Percentiles rank a stretch among this genome's conserved stretches.
phyloP scores from a whole-genome alignment of 2,113 vertebrate genomes.

The Orthonyx spaldingii region DNA sequence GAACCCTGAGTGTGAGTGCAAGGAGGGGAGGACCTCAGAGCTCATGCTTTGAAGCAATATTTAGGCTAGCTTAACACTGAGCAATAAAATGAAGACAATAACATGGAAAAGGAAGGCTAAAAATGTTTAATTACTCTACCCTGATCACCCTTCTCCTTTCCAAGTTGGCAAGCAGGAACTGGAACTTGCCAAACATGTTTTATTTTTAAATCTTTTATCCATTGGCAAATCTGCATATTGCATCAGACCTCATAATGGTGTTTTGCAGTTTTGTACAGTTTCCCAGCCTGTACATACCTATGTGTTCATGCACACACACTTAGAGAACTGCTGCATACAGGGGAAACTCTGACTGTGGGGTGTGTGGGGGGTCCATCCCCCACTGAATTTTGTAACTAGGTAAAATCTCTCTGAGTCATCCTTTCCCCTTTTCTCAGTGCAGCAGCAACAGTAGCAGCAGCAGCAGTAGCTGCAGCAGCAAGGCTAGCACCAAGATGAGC shows the following conservation, averaged over 20 bases:
- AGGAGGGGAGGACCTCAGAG: neutral
- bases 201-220: constrained; percentile 47
- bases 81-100: constrained; percentile 36
- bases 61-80: constrained; percentile 17
- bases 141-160: constrained; percentile 15
- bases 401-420: neutral
- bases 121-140: constrained; percentile 45
- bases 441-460: neutral
- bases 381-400: neutral
- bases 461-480: neutral
- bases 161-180: constrained; percentile 23
- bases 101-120: neutral
- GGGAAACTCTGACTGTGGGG: neutral
- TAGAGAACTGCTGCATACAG: neutral
- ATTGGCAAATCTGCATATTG: neutral
- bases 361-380: neutral
- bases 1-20: neutral
- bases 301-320: neutral
- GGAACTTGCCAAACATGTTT: constrained; percentile 8
- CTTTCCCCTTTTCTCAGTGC: neutral
- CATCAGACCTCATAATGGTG: neutral
- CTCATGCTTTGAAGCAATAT: constrained; percentile 22
- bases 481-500: neutral
- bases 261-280: neutral
- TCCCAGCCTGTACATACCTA: neutral